Evolutionary conservation across 2,797 vertebrate genomes (phyloP).

Genomic region (Eospalax fontanierii): DNA sequence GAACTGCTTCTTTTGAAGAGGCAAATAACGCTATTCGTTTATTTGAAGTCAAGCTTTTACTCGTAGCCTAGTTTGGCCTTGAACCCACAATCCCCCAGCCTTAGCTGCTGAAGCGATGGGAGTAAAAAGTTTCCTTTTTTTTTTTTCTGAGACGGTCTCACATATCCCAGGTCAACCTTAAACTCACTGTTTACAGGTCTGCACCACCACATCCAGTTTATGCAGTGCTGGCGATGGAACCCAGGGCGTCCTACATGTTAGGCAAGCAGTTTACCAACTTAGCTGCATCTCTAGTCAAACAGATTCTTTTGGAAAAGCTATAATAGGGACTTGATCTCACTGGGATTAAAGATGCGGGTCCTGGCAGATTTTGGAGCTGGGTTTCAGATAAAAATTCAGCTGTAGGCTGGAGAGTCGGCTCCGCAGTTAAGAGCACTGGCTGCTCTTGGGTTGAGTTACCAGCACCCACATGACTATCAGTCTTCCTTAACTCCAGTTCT

Average conservation of each 20-base stretch:
- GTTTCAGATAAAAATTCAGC: neutral
- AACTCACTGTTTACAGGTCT: neutral
- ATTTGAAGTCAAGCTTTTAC: neutral
- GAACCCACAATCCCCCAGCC: neutral
- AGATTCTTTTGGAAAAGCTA: neutral
- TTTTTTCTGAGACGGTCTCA: neutral
- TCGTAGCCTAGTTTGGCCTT: neutral
- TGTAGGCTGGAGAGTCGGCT: no score
- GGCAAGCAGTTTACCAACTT: neutral
- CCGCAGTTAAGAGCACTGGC: no score
- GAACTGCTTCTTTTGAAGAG: slow-evolving; percentile 26
- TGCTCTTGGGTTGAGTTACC: no score
- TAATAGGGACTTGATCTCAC: neutral
- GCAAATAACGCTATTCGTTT: neutral
- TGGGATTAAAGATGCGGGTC: neutral
- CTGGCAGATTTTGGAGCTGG: neutral
- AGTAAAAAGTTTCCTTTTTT: neutral
- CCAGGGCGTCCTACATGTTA: neutral
- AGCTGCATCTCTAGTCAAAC: neutral
- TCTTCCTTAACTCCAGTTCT: no score
- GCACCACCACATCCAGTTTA: neutral
- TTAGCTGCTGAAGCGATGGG: neutral
- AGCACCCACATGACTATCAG: no score
- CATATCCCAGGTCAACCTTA: no score
- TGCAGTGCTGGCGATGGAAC: neutral